A percentile compares a stretch with the other conserved stretches of the same genome.
Evolutionary conservation across 92 coral and sea anemone species (phyloP).

Genomic region (Phenganax subtilis): DNA sequence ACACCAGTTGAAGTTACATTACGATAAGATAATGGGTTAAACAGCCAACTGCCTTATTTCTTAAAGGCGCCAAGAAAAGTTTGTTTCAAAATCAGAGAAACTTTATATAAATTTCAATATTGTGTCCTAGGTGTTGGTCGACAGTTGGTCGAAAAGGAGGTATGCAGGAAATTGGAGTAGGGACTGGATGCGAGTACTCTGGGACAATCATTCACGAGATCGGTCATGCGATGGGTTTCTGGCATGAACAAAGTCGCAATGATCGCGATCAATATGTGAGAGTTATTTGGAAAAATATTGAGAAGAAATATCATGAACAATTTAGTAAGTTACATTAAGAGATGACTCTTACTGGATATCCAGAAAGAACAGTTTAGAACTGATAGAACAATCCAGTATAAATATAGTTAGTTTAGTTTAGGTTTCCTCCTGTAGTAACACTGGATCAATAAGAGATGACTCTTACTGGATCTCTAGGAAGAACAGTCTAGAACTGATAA

Average conservation of each 20-base stretch:
- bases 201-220: conserved; percentile 97
- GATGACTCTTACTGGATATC: too few relatives aligned
- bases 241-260: conserved; percentile 98
- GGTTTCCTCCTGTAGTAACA: too few relatives aligned
- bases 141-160: conserved; percentile 89
- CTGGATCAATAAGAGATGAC: too few relatives aligned
- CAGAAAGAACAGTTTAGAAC: too few relatives aligned
- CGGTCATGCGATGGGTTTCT: conserved; percentile 93
- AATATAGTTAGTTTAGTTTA: too few relatives aligned
- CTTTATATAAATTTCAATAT: background rate
- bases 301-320: conserved; percentile 58
- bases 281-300: conserved; percentile 69
- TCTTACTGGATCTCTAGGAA: too few relatives aligned
- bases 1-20: too few relatives aligned
- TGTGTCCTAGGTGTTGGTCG: conserved; percentile 75
- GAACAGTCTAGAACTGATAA: too few relatives aligned
- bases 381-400: too few relatives aligned
- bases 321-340: conserved; percentile 62
- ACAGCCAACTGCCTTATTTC: background rate
- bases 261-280: conserved; percentile 87
- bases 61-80: background rate
- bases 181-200: conserved; percentile 85
- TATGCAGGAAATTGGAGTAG: conserved; percentile 82
- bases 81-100: background rate
- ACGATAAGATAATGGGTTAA: too few relatives aligned